Conservation (phyloP, 1,140 invertebrate genomes). For the Melanaphis sacchari region DNA sequence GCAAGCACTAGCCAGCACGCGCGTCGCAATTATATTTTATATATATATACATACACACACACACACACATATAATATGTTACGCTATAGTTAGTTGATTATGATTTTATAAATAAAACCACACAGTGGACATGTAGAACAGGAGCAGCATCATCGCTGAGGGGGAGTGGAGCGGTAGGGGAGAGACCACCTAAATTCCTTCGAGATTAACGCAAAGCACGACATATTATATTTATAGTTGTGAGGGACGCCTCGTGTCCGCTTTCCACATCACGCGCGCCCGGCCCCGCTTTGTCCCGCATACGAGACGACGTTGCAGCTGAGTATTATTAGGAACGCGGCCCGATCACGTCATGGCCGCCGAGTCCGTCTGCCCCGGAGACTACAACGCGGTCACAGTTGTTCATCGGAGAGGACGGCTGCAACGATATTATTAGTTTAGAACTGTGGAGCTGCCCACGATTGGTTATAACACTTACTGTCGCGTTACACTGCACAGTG, state of each 20-base stretch:
- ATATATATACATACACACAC: no score
- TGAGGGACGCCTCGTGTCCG: neutral
- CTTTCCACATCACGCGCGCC: neutral
- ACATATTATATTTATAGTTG: neutral
- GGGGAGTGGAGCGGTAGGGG: neutral
- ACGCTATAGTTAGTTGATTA: constrained; percentile 1
- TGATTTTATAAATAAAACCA: neutral
- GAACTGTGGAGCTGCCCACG: no score
- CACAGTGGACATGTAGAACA: neutral
- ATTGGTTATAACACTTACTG: no score
- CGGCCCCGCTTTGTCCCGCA: neutral
- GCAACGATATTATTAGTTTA: neutral
- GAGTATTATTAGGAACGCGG: neutral
- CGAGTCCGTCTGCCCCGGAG: neutral
- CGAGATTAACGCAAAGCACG: neutral
- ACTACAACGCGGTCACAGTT: neutral
- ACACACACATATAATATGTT: neutral
- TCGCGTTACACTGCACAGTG: neutral
- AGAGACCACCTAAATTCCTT: neutral
- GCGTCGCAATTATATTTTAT: neutral
- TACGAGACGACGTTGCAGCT: neutral
- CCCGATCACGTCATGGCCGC: no score
- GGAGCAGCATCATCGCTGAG: no score
- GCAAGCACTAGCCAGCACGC: neutral
- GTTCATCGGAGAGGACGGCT: neutral